Evolutionary conservation across 2,113 vertebrate species (phyloP), one percentile per base, ranked within the genome.

Genomic region (Podarcis cretensis): DNA sequence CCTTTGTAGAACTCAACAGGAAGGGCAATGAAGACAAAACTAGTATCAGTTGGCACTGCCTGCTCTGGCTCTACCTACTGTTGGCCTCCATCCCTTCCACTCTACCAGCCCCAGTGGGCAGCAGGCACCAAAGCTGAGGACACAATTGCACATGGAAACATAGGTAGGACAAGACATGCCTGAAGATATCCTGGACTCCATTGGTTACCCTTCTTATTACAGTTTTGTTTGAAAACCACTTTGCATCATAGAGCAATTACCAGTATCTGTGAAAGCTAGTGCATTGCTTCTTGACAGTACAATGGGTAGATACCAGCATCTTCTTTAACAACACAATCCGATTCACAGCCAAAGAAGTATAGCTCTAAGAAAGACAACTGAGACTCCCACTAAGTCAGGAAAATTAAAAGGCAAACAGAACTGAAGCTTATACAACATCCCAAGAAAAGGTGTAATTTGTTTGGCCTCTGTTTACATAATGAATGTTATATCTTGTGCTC

Each of bases 401-500:
- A 77, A 82, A 83, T 48, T 76, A 82, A 76, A 90, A 86, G 40
- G 66, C 59, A 89, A 84, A 83, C n/a, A 35, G 71, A 77, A 35
- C 76, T 63, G 63, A 77, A 1, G 27, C 1, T 66, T 32, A 7
- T 59, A 30, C 35, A 35, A 43, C 79, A 0, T 85, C 89, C 86
- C 74, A 20, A 23, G 4, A 32, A 71, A 89, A 85, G 5, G 0
- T 83, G 21, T 0, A 20, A 18, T 84, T 81, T 0, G 2, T 86
- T 59, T 75, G 35, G 21, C 10, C 89, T 91, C n/a, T 57, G 13
- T 86, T 84, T 92, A 71, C 69, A n/a, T 83, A 86, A 81, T 16
- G 10, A 77, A 57, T 66, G 59, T 0, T 23, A 32, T 77, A 89
- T 77, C 71, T 79, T 77, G 65, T 75, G 85, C 79, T 69, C 85